Evolutionary conservation across 2,888 invertebrate species (phyloP).

Genomic region (Tachina lurida): DNA sequence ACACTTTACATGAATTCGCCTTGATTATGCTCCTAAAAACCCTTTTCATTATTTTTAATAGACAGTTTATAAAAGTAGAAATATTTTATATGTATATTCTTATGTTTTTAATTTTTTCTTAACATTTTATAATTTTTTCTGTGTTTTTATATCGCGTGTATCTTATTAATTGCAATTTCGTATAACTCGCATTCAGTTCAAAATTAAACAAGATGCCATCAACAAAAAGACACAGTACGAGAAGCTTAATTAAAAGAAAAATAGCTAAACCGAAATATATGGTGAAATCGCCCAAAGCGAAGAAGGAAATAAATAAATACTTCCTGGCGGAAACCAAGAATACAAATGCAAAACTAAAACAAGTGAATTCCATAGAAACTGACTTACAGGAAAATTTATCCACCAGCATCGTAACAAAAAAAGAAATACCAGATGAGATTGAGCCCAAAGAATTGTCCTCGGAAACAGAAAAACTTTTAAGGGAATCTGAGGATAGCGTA

Average conservation of each 20-base stretch:
- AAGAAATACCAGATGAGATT: constrained; percentile 29
- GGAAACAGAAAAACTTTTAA: neutral
- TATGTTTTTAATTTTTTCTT: constrained; percentile 25
- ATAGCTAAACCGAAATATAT: neutral
- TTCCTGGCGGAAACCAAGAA: neutral
- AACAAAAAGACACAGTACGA: neutral
- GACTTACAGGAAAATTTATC: neutral
- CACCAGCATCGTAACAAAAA: neutral
- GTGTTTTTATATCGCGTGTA: constrained; percentile 1
- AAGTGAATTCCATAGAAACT: too few species aligned
- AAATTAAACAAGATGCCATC: constrained; percentile 33
- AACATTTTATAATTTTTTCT: constrained; percentile 6
- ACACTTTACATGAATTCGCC: too few species aligned
- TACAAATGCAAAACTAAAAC: neutral
- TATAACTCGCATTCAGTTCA: neutral
- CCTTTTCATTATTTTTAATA: constrained; percentile 16
- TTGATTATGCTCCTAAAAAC: too few species aligned
- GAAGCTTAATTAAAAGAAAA: neutral
- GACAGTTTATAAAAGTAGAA: neutral
- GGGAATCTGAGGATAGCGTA: neutral
- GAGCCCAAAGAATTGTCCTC: neutral
- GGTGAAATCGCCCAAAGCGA: neutral
- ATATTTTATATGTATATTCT: neutral
- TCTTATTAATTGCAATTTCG: constrained; percentile 10
- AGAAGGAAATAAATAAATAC: neutral